phyloP scores from a whole-genome alignment of 2,113 vertebrate genomes.

The Passer montanus region DNA sequence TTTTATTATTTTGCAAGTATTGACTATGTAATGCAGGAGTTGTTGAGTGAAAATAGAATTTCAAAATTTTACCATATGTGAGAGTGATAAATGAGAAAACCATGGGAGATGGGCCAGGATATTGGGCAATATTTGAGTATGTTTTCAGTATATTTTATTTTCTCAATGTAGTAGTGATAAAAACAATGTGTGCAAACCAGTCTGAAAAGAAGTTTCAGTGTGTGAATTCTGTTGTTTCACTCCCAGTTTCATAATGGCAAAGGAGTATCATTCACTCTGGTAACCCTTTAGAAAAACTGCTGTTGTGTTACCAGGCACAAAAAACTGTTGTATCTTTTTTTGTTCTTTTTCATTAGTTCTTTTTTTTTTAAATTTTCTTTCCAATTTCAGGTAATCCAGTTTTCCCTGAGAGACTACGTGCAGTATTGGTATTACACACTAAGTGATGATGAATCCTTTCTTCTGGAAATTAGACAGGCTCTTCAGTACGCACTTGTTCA shows the following conservation, averaged over 20 bases:
- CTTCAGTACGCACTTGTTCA: conserved; percentile 96
- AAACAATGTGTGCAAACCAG: neutral
- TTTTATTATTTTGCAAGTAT: neutral
- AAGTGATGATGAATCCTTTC: conserved; percentile 96
- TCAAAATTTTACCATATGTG: neutral
- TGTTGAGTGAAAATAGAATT: neutral
- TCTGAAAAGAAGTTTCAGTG: neutral
- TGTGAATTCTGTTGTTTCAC: neutral
- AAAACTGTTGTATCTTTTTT: neutral
- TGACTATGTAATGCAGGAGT: neutral
- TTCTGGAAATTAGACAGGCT: conserved; percentile 95
- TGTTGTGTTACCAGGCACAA: neutral
- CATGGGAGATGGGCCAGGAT: neutral
- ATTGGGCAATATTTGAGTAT: neutral
- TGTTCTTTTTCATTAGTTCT: neutral
- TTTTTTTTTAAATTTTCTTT: neutral
- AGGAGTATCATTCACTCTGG: neutral
- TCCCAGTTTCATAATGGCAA: neutral
- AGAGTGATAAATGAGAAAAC: neutral
- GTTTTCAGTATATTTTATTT: neutral
- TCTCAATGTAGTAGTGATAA: neutral
- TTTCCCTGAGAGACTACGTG: conserved; percentile 96
- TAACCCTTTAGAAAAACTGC: neutral
- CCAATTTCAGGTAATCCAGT: conserved; percentile 90
- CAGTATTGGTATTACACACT: conserved; percentile 99